These are phyloP conservation scores for Hirtodrosophila alboralis DNA, from an alignment of 2,888 invertebrate species.

Conservation along the genomic window DNA sequence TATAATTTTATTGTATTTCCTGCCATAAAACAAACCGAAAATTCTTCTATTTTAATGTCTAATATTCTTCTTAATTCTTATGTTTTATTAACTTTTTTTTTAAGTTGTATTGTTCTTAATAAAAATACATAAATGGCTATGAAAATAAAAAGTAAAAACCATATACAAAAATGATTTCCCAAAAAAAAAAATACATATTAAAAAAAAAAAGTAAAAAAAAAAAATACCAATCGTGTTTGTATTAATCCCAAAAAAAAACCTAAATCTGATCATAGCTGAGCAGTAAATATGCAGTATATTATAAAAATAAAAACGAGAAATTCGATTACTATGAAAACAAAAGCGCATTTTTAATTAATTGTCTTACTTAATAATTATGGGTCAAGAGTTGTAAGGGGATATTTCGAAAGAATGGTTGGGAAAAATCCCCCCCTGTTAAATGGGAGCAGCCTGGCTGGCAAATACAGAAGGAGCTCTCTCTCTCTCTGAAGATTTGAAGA, in stretches of 20 bases:
- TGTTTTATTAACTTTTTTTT: constrained; percentile 6
- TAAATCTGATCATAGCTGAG: constrained; percentile 13
- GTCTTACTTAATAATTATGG: constrained; percentile 33
- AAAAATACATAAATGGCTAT: constrained; percentile 36
- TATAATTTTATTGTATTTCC: too few relatives aligned
- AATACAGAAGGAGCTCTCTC: constrained; percentile 21
- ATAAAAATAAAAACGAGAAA: constrained; percentile 55
- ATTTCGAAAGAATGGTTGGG: not conserved
- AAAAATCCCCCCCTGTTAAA: not conserved
- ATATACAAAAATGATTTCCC: too few relatives aligned
- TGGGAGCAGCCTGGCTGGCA: constrained; percentile 21
- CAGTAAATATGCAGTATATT: constrained; percentile 59
- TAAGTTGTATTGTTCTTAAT: constrained; percentile 40
- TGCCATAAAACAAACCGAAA: too few relatives aligned
- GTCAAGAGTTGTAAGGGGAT: constrained; percentile 28
- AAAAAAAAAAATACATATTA: constrained; percentile 27
- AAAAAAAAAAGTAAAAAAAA: not conserved
- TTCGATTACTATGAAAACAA: constrained; percentile 61
- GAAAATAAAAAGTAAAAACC: constrained; percentile 1
- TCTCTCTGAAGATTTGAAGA: too few relatives aligned
- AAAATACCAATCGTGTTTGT: constrained; percentile 7
- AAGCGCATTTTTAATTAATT: constrained; percentile 11
- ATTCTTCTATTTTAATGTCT: too few relatives aligned
- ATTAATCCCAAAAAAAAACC: not conserved
- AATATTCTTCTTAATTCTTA: too few relatives aligned